Conservation (phyloP, 1,140 invertebrate species). For the Drosophila equinoxialis region DNA sequence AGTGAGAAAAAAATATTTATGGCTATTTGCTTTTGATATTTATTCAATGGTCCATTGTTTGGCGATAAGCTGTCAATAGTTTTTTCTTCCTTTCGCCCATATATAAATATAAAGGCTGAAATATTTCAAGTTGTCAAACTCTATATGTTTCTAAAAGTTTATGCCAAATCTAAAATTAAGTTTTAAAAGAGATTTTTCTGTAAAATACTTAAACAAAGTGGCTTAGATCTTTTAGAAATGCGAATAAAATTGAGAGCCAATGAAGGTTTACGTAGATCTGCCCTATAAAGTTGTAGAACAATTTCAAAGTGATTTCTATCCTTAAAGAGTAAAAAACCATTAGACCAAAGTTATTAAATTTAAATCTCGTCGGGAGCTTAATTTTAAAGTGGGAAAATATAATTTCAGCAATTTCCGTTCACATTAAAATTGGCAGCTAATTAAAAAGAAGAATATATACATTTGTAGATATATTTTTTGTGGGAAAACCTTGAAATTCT, state of each 20-base stretch:
- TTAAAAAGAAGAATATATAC: background rate
- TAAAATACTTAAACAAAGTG: too few species aligned
- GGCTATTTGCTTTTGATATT: conserved; percentile 76
- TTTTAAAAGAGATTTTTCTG: background rate
- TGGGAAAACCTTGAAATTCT: background rate
- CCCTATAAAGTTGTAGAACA: too few species aligned
- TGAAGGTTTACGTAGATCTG: too few species aligned
- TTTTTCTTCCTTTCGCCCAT: conserved; percentile 33
- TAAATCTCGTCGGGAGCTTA: background rate
- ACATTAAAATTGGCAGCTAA: background rate
- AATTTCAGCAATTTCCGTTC: background rate
- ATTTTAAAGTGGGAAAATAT: background rate
- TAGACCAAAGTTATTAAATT: background rate
- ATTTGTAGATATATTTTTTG: background rate
- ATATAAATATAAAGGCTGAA: conserved; percentile 13
- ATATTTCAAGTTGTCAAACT: background rate
- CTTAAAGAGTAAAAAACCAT: background rate
- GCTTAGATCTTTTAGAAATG: too few species aligned
- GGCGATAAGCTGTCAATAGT: conserved; percentile 77
- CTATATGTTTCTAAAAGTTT: background rate
- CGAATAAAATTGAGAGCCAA: too few species aligned
- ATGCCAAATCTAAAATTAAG: background rate
- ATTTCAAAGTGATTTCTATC: too few species aligned
- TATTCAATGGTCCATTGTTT: conserved; percentile 78
- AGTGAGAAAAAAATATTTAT: conserved; percentile 72